phyloP scores from a whole-genome alignment of 1,140 invertebrate genomes.

The Drosophila oshimai region DNA sequence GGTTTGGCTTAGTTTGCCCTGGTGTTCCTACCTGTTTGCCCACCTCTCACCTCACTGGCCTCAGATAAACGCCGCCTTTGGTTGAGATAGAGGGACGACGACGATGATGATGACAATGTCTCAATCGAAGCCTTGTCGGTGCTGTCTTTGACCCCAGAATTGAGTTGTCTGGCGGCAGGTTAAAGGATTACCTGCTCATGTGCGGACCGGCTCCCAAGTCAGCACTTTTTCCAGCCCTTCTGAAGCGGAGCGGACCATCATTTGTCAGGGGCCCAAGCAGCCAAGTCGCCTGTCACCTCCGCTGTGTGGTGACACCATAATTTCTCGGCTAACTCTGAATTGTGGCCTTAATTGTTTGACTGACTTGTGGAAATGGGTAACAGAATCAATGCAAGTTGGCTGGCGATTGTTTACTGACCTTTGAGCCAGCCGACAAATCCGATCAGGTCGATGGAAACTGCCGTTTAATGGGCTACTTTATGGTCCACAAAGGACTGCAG shows the following conservation, averaged over 20 bases:
- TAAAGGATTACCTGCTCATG: slow-evolving; percentile 68
- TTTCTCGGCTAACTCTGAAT: slow-evolving; percentile 71
- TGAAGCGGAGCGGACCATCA: slow-evolving; percentile 38
- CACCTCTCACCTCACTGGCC: slow-evolving; percentile 29
- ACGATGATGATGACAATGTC: slow-evolving; percentile 45
- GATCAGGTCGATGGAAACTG: slow-evolving; percentile 46
- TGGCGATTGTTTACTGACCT: slow-evolving; percentile 60
- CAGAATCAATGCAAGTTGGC: slow-evolving; percentile 68
- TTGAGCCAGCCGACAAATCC: slow-evolving; percentile 64
- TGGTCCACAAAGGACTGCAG: slow-evolving; percentile 54
- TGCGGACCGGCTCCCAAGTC: slow-evolving; percentile 43
- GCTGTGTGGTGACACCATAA: slow-evolving; percentile 73
- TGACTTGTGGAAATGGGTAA: slow-evolving; percentile 34
- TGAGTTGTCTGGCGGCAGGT: slow-evolving; percentile 70
- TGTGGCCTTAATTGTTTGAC: slow-evolving; percentile 73
- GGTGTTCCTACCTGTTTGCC: slow-evolving; percentile 35
- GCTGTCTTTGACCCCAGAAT: slow-evolving; percentile 63
- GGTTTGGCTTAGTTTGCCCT: slow-evolving; percentile 48
- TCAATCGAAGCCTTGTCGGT: slow-evolving; percentile 53
- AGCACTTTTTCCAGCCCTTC: slow-evolving; percentile 45
- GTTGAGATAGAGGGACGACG: slow-evolving; percentile 24
- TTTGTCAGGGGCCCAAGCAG: slow-evolving; percentile 70
- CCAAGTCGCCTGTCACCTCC: slow-evolving; percentile 52
- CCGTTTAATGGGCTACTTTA: slow-evolving; percentile 70
- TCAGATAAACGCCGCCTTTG: slow-evolving; percentile 54